Base-by-base conservation (phyloP, 2,797 vertebrate species). In the Melopsittacus undulatus region DNA sequence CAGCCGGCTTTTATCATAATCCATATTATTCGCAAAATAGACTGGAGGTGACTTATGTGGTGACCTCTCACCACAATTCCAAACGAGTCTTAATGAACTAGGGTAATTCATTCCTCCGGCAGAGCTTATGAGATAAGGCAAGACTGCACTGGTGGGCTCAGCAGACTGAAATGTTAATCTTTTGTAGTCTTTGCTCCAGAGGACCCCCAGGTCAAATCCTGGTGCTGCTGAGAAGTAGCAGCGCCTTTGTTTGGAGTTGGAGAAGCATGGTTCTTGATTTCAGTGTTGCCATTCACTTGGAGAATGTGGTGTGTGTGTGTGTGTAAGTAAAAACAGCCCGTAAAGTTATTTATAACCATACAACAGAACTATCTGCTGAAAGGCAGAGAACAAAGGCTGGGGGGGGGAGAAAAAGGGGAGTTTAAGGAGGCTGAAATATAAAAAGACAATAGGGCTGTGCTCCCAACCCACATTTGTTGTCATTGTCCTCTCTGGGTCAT, bases 51-150 rank as follows among this genome's bases (percentile, higher is more conserved):
- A 95, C 94, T 96, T 97, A 79, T 92, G 81, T 74, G 92, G 77
- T 91, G 96, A 96, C 96, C 97, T 94, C 89, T 94, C 83, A 83
- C 86, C 68, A 87, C 95, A 93, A 95, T 93, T 97, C 95, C 93
- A 96, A 96, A 96, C 0, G 68, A 95, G 92, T 95, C 89, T 97
- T 97, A 97, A 97, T 97, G 97, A 97, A 97, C 97, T 97, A 83
- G 89, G 87, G 83, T 94, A 96, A 97, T 97, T 97, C 97, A 95
- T 96, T 95, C 95, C 91, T 90, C 89, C 3, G 13, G 92, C 82
- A 95, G 94, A 95, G 93, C 97, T 96, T 95, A 94, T 64, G 79
- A 94, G 95, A 95, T 94, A 95, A 96, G 94, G 89, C 91, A 94
- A 90, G 95, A 84, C 91, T 15, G 67, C 95, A 84, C 64, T 70